Percentiles rank a stretch among this genome's conserved stretches.
Evolutionary conservation across 2,888 invertebrate species (phyloP).

Genomic region (Drosophila kuntzei): DNA sequence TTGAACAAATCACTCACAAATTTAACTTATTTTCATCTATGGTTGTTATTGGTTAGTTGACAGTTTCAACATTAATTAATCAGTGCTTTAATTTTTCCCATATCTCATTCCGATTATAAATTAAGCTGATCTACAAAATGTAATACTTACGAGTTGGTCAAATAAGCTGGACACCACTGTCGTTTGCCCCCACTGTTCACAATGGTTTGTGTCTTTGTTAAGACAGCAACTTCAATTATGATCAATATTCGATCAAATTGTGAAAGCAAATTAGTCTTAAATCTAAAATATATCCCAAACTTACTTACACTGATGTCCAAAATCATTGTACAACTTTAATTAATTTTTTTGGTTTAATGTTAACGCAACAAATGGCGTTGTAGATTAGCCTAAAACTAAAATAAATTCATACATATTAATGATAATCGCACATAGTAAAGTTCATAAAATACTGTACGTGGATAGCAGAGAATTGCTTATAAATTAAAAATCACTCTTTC

Average conservation of each 20-base stretch:
- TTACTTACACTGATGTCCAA: background rate
- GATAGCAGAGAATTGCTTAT: constrained; percentile 56
- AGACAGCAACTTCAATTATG: too few relatives aligned
- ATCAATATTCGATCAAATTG: too few relatives aligned
- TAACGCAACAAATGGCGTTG: constrained; percentile 38
- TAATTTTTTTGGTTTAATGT: constrained; percentile 19
- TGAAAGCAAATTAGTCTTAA: too few relatives aligned
- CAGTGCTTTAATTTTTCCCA: too few relatives aligned
- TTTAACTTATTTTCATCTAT: background rate
- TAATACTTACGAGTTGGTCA: too few relatives aligned
- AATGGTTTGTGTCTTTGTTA: constrained; percentile 3
- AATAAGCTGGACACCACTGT: too few relatives aligned
- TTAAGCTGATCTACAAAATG: too few relatives aligned
- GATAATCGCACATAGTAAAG: constrained; percentile 35
- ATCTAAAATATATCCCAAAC: too few relatives aligned
- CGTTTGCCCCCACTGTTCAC: background rate
- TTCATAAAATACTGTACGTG: constrained; percentile 56
- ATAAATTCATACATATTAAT: constrained; percentile 35
- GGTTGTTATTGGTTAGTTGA: background rate
- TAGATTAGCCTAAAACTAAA: constrained; percentile 18
- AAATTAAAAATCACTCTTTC: constrained; percentile 73
- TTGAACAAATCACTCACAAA: constrained; percentile 37
- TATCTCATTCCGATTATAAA: too few relatives aligned
- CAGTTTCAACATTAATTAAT: background rate
- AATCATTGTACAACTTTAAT: background rate